These are phyloP conservation scores for Hippopotamyrus pictus DNA, from an alignment of 2,797 vertebrate genomes.

Conservation along the genomic window DNA sequence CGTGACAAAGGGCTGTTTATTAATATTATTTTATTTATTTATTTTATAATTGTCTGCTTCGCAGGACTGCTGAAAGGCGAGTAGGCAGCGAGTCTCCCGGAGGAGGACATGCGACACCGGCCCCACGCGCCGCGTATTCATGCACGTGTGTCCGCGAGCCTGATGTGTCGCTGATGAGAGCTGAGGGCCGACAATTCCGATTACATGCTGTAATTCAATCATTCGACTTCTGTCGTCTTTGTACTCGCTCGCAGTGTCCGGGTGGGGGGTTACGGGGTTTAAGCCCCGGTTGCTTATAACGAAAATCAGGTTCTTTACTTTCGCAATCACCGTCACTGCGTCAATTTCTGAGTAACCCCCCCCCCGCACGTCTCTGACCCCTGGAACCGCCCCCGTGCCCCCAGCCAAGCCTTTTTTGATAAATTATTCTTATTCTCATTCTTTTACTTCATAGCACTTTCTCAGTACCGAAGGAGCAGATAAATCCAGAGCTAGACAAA, in stretches of 20 bases:
- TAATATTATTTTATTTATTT: slow-evolving; percentile 40
- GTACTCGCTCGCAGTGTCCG: neutral
- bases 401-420: neutral
- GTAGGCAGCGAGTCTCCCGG: slow-evolving; percentile 28
- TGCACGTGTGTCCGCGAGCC: neutral
- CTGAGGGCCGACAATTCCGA: neutral
- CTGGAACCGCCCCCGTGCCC: neutral
- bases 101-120: slow-evolving; percentile 38
- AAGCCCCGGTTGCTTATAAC: neutral
- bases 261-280: neutral
- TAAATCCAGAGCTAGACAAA: neutral
- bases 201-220: neutral
- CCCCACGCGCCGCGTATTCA: neutral
- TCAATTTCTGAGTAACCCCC: neutral
- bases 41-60: slow-evolving; percentile 62
- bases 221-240: neutral
- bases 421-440: neutral
- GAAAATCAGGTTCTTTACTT: neutral
- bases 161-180: neutral
- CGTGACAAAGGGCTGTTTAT: slow-evolving; percentile 66
- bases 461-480: neutral
- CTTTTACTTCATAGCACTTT: neutral
- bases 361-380: neutral
- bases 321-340: neutral
- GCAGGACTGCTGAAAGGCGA: slow-evolving; percentile 39